Percentiles rank a stretch among this genome's conserved stretches.
These are phyloP conservation scores for Dicrurus megarhynchus DNA, from an alignment of 2,113 vertebrate species.

Conservation along the genomic window DNA sequence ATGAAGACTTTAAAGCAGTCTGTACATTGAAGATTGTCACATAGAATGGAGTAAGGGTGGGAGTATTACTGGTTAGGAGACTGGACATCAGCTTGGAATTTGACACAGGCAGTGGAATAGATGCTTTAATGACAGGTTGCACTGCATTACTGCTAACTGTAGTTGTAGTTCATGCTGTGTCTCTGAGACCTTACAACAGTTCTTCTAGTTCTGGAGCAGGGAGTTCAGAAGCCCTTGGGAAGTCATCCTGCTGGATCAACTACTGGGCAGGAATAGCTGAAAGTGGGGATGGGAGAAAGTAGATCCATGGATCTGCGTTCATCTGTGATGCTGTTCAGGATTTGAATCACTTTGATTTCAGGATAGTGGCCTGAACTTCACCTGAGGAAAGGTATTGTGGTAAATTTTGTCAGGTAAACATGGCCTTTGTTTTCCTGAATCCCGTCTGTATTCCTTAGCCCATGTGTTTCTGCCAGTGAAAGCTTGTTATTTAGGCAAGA, in stretches of 20 bases:
- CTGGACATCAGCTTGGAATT: background rate
- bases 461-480: background rate
- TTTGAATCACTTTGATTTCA: background rate
- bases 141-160: background rate
- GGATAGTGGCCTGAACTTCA: background rate
- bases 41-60: background rate
- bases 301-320: background rate
- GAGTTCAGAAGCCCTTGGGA: background rate
- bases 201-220: background rate
- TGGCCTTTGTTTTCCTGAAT: background rate
- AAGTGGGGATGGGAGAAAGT: background rate
- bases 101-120: background rate
- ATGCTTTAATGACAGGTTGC: background rate
- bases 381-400: background rate
- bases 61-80: background rate
- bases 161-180: background rate
- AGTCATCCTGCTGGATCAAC: background rate
- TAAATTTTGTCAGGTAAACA: background rate
- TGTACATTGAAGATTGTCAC: background rate
- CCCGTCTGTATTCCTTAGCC: background rate
- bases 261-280: background rate
- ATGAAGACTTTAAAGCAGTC: background rate
- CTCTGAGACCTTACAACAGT: background rate
- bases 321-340: background rate
- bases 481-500: background rate